phyloP scores from a whole-genome alignment of 2,797 vertebrate species.

The Chelon labrosus region DNA sequence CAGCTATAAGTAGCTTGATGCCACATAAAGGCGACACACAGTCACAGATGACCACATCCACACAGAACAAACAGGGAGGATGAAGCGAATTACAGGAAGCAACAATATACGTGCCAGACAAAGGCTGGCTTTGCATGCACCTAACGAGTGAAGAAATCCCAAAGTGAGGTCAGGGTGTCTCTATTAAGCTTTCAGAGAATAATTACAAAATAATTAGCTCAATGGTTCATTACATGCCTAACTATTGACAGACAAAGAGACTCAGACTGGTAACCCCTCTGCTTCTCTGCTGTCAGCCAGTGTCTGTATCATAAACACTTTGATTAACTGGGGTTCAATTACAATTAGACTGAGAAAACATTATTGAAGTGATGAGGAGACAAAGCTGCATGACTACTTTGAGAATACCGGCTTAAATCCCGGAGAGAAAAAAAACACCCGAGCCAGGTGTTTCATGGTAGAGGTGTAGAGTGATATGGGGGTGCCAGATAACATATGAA shows the following conservation, averaged over 20 bases:
- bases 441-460: not conserved
- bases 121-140: not conserved
- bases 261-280: conserved; percentile 27
- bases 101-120: conserved; percentile 18
- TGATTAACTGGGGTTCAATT: conserved; percentile 60
- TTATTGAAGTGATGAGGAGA: conserved; percentile 17
- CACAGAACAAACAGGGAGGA: not conserved
- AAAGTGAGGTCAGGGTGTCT: conserved; percentile 23
- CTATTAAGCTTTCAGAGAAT: conserved; percentile 49
- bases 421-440: conserved; percentile 11
- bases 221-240: conserved; percentile 48
- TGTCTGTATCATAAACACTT: conserved; percentile 38
- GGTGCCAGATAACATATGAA: not conserved
- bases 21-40: conserved; percentile 34
- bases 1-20: conserved; percentile 46
- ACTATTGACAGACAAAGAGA: conserved; percentile 43
- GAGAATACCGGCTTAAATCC: conserved; percentile 8
- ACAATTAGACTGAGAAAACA: conserved; percentile 64
- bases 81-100: conserved; percentile 22
- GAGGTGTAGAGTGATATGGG: not conserved
- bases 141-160: conserved; percentile 6
- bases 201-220: conserved; percentile 60
- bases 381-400: conserved; percentile 25
- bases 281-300: conserved; percentile 39
- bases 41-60: conserved; percentile 37